Evolutionary conservation across 2,797 vertebrate species (phyloP).

Genomic region (Danio aesculapii): DNA sequence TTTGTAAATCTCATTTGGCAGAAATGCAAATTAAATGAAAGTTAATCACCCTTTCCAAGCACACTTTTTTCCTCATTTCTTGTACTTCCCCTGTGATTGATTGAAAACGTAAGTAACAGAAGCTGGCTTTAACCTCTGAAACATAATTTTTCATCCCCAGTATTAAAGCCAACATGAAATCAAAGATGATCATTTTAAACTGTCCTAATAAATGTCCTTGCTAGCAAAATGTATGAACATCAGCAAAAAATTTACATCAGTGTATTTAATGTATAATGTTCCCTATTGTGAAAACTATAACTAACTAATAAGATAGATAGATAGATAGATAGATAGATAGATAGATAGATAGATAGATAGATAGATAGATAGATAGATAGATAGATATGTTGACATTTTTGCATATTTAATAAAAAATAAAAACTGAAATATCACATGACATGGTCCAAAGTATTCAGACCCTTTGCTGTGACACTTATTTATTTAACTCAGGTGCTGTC

Average conservation of each 20-base stretch:
- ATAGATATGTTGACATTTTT: no score
- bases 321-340: no score
- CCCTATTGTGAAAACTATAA: background rate
- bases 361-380: no score
- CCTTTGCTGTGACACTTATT: no score
- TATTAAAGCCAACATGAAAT: slow-evolving; percentile 18
- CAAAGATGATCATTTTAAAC: background rate
- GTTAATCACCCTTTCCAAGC: slow-evolving; percentile 35
- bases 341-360: no score
- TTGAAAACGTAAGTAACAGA: slow-evolving; percentile 1
- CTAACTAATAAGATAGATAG: no score
- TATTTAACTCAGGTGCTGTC: no score
- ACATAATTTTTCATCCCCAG: background rate
- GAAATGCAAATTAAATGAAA: slow-evolving; percentile 46
- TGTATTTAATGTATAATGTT: background rate
- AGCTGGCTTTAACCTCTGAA: slow-evolving; percentile 2
- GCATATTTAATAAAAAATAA: no score
- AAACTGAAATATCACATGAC: no score
- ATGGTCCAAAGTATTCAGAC: no score
- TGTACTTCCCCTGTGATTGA: slow-evolving; percentile 26
- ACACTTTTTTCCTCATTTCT: background rate
- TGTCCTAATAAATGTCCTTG: background rate
- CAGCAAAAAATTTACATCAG: background rate
- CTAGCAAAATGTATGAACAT: background rate
- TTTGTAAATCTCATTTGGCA: slow-evolving; percentile 17